Base-by-base conservation (phyloP, 1,140 invertebrate genomes). In the Solen grandis region DNA sequence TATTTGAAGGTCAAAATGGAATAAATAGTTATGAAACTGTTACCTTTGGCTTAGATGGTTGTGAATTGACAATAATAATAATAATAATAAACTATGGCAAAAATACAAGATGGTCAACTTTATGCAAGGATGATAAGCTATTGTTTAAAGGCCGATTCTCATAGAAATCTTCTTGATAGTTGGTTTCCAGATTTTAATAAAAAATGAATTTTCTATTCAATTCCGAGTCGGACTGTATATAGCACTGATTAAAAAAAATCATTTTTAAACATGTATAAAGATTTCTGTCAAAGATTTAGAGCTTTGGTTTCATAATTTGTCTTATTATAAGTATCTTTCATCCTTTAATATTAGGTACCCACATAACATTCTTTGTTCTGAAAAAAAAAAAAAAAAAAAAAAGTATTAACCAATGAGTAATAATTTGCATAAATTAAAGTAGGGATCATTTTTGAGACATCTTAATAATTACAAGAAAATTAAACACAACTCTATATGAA, bases 11-110 rank as follows among this genome's bases (percentile, higher is more conserved):
- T 46, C 10, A 62, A 27, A 38, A 73, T 73, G 70, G 70, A 73
- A 73, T 73, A 55, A 73, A 73, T 60, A 73, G 70, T n/a, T 60
- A 46, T 52, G 60, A 22, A 35, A 36, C 25, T 59, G 59, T 29
- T 36, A 41, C 19, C 70, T 73, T 73, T 73, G 70, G 70, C 70
- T 8, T 73, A 38, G 55, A 73, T 73, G 70, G 70, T 73, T 33
- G 31, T 38, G 46, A 4, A 41, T 27, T 50, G n/a, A 69, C 5
- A 29, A 69, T 25, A 14, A 68, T 13, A 65, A 65, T 10, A 46
- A 38, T 14, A 38, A 55, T 50, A 54, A 22, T 27, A 55, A 25
- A 46, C 66, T 73, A 73, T 73, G 55, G 55, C 55, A 62, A 22
- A 59, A 38, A 46, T 73, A 72, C 33, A 36, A 55, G 35, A 60